Conservation (phyloP, 1,140 invertebrate species). For the Drosophila pectinifera region DNA sequence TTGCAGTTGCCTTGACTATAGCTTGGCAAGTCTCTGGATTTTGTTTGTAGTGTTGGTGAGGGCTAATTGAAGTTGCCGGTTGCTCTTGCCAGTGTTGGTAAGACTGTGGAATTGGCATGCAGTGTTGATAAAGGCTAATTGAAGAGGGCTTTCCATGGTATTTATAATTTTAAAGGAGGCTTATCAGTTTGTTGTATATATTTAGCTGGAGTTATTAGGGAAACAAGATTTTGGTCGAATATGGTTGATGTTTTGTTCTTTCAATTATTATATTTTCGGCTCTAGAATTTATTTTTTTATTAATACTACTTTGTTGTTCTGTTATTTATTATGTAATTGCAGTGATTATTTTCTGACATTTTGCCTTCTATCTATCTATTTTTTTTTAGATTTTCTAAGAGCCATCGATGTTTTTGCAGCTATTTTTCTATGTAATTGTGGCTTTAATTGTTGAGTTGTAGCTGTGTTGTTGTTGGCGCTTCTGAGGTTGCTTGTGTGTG, state of each 20-base stretch:
- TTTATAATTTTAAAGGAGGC: background rate
- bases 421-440: background rate
- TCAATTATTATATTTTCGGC: background rate
- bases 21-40: too few species aligned
- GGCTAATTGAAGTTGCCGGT: background rate
- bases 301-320: background rate
- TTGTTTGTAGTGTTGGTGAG: background rate
- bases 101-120: too few species aligned
- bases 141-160: too few species aligned
- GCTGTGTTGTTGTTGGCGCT: constrained; percentile 7
- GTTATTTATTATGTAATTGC: background rate
- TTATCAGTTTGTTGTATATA: background rate
- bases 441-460: constrained; percentile 15
- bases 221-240: background rate
- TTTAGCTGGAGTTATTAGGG: too few species aligned
- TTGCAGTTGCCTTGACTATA: background rate
- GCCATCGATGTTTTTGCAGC: background rate
- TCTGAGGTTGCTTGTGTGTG: constrained; percentile 43
- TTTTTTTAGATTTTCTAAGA: background rate
- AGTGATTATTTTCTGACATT: background rate
- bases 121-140: too few species aligned
- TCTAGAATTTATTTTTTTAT: background rate
- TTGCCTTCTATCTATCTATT: too few species aligned
- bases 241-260: background rate
- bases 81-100: too few species aligned